Evolutionary conservation across 2,888 invertebrate genomes (phyloP).

Genomic region (Callyntrura sp.): DNA sequence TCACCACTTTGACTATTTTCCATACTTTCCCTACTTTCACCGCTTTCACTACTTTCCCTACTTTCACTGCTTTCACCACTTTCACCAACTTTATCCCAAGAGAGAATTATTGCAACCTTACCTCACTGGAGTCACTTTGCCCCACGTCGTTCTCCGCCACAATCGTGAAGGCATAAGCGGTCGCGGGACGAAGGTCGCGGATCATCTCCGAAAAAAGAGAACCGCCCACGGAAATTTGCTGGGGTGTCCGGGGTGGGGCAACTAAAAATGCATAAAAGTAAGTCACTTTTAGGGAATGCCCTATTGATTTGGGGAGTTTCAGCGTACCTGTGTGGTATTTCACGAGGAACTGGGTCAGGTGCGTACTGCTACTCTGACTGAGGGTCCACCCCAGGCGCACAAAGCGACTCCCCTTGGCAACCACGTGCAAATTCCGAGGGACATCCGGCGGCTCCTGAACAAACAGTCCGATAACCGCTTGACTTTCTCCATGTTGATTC

Average conservation of each 20-base stretch:
- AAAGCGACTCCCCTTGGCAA: constrained; percentile 84
- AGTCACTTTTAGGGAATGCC: too few species aligned
- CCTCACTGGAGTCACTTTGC: constrained; percentile 85
- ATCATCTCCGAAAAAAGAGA: constrained; percentile 85
- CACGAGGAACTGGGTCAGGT: constrained; percentile 85
- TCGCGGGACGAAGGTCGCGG: constrained; percentile 85
- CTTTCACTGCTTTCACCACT: too few species aligned
- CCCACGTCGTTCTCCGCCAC: constrained; percentile 86
- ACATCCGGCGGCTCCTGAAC: constrained; percentile 86
- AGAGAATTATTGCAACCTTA: too few species aligned
- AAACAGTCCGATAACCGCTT: constrained; percentile 84
- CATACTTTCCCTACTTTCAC: too few species aligned
- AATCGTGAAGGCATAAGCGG: constrained; percentile 85
- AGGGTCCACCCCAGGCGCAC: constrained; percentile 86
- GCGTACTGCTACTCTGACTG: constrained; percentile 85
- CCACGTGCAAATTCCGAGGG: constrained; percentile 85
- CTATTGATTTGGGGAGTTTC: too few species aligned
- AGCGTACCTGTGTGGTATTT: constrained; percentile 85
- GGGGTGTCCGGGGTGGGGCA: too few species aligned
- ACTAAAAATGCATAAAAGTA: neutral
- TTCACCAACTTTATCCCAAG: too few species aligned
- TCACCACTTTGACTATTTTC: too few species aligned
- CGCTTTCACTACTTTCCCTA: constrained; percentile 1
- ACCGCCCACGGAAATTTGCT: constrained; percentile 84
- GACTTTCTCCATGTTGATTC: constrained; percentile 85